Evolutionary conservation across 30 jellyfish, hydroid and myxozoan species (phyloP).

Genomic region (Hydra vulgaris): DNA sequence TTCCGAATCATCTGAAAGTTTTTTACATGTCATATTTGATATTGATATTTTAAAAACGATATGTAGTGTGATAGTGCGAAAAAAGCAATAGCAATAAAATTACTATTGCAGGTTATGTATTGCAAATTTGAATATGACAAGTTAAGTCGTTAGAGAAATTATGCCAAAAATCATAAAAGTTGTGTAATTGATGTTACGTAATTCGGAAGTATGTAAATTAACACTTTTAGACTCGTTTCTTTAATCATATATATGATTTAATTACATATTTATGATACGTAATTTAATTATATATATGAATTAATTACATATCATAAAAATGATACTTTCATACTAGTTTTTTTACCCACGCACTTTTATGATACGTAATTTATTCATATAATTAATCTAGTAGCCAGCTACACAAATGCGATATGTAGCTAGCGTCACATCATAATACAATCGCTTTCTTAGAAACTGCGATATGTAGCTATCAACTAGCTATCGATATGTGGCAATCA

Average conservation of each 20-base stretch:
- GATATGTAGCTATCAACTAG: too few species aligned
- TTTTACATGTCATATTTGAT: neutral
- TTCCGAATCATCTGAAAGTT: neutral
- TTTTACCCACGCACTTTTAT: too few species aligned
- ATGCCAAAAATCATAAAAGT: neutral
- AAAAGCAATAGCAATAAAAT: neutral
- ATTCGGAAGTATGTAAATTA: too few species aligned
- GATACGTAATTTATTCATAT: too few species aligned
- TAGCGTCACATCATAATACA: too few species aligned
- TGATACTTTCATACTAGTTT: too few species aligned
- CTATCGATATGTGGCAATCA: too few species aligned
- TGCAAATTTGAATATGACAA: neutral
- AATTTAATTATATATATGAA: neutral
- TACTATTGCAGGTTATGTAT: neutral
- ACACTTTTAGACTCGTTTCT: neutral
- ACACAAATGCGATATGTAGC: too few species aligned
- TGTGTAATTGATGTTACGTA: too few species aligned
- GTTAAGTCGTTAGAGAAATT: neutral
- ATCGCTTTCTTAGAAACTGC: too few species aligned
- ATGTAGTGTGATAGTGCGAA: neutral
- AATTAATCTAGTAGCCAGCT: too few species aligned
- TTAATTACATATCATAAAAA: neutral
- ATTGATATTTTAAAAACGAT: neutral
- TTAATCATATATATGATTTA: neutral
- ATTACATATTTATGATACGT: neutral